A percentile compares a stretch with the other conserved stretches of the same genome.
Evolutionary conservation across 2,888 invertebrate species (phyloP).

Genomic region (Embidobia sp.): DNA sequence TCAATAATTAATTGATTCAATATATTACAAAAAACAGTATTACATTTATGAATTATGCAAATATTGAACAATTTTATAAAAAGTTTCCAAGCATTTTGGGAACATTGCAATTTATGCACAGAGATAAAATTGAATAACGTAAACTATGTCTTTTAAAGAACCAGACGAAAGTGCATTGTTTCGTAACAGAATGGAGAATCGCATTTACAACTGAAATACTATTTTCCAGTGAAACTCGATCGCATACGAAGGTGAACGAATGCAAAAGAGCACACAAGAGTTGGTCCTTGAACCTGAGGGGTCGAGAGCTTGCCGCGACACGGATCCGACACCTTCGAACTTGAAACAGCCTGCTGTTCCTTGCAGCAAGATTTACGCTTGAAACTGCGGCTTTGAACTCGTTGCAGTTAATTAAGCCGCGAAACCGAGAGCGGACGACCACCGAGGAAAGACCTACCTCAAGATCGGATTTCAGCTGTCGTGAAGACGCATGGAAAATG

Average conservation of each 20-base stretch:
- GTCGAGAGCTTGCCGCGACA: conserved; percentile 27
- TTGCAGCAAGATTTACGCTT: conserved; percentile 7
- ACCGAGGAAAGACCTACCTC: background rate
- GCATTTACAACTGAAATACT: background rate
- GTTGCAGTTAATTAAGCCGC: conserved; percentile 26
- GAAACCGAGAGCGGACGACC: background rate
- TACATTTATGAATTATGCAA: too few relatives aligned
- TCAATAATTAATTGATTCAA: too few relatives aligned
- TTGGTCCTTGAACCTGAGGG: conserved; percentile 46
- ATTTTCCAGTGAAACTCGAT: conserved; percentile 11
- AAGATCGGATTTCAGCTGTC: conserved; percentile 4
- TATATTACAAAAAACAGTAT: too few relatives aligned
- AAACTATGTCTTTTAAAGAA: too few relatives aligned
- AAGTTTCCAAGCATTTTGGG: too few relatives aligned
- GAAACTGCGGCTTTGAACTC: conserved; percentile 25
- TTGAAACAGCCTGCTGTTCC: conserved; percentile 25
- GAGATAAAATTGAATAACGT: too few relatives aligned
- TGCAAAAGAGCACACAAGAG: conserved; percentile 26
- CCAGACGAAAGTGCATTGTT: too few relatives aligned
- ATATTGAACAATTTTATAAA: too few relatives aligned
- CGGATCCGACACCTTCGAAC: conserved; percentile 39
- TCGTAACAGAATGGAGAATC: background rate
- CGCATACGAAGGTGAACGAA: conserved; percentile 40
- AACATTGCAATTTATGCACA: too few relatives aligned
- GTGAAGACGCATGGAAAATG: background rate